Conservation (phyloP, 2,797 vertebrate genomes). For the Tragelaphus oryx region DNA sequence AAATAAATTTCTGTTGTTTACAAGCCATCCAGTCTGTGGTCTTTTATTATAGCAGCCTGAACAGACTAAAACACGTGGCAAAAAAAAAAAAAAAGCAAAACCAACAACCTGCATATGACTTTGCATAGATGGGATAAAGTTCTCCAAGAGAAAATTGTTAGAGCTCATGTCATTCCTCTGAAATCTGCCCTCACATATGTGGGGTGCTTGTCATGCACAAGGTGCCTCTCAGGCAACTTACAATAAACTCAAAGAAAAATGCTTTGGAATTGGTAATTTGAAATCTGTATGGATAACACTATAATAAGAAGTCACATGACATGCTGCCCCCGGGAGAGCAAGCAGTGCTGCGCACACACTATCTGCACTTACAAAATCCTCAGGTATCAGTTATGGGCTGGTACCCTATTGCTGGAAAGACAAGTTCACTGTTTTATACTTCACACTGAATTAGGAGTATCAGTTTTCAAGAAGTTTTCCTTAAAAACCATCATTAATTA, state of each 20-base stretch:
- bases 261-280: background rate
- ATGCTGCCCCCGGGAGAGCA: background rate
- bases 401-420: background rate
- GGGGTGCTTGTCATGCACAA: background rate
- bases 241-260: background rate
- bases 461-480: background rate
- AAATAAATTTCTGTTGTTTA: no score
- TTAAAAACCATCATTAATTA: slow-evolving; percentile 27
- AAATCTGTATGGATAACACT: background rate
- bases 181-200: background rate
- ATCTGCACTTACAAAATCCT: background rate
- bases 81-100: background rate
- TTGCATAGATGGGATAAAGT: background rate
- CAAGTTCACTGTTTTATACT: accelerated
- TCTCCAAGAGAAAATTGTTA: background rate
- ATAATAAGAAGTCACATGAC: background rate
- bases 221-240: background rate
- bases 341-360: background rate
- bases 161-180: background rate
- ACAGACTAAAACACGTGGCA: background rate
- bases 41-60: no score
- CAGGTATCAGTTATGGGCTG: background rate
- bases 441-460: background rate
- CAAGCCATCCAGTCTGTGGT: no score
- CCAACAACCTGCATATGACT: background rate